Conservation (phyloP, 2,888 invertebrate genomes). For the Coelinius sp. region DNA sequence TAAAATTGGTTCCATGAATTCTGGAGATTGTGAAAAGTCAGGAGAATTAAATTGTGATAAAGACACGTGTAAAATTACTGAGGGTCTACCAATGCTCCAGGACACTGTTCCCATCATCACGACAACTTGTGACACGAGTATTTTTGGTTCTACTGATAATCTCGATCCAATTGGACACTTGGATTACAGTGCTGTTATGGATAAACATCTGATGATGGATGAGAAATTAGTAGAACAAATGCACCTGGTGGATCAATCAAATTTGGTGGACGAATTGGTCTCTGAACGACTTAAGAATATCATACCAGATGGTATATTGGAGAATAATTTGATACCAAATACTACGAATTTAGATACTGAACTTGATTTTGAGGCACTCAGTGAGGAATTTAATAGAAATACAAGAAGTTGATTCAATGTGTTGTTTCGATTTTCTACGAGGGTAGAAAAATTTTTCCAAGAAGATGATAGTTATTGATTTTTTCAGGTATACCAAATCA, state of each 20-base stretch:
- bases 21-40: constrained; percentile 44
- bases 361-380: constrained; percentile 66
- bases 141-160: constrained; percentile 63
- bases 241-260: constrained; percentile 63
- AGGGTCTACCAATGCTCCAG: constrained; percentile 56
- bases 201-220: constrained; percentile 64
- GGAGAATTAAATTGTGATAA: constrained; percentile 41
- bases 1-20: constrained; percentile 52
- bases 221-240: constrained; percentile 66
- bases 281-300: constrained; percentile 65
- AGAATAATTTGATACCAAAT: constrained; percentile 60
- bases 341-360: constrained; percentile 62
- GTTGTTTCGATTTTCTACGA: background rate
- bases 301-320: constrained; percentile 64
- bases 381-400: constrained; percentile 66
- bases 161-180: constrained; percentile 65
- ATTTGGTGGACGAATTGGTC: constrained; percentile 65
- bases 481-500: background rate
- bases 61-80: constrained; percentile 40
- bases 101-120: constrained; percentile 62
- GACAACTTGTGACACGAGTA: constrained; percentile 56
- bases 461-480: background rate
- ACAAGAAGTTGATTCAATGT: constrained; percentile 63
- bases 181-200: constrained; percentile 60
- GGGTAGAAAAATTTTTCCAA: background rate